A percentile compares a stretch with the other conserved stretches of the same genome.
phyloP scores from a whole-genome alignment of 1,140 invertebrate genomes.

The Nephotettix cincticeps region DNA sequence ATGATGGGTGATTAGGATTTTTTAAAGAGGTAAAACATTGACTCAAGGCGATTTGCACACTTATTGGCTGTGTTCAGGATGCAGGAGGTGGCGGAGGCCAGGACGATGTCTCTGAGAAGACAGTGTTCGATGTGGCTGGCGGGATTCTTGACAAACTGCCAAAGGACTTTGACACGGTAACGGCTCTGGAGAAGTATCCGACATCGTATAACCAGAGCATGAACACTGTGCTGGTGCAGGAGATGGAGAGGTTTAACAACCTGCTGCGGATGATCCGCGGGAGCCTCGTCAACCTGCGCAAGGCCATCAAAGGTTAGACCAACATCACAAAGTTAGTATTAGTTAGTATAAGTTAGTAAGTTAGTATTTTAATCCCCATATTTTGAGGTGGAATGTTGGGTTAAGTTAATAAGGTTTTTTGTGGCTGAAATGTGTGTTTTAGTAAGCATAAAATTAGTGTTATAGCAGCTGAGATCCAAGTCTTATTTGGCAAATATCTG shows the following conservation, averaged over 20 bases:
- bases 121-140: conserved; percentile 66
- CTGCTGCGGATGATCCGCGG: conserved; percentile 69
- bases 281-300: conserved; percentile 78
- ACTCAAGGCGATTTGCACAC: no score
- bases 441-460: no score
- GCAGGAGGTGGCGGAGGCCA: conserved; percentile 43
- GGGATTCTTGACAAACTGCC: conserved; percentile 76
- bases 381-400: no score
- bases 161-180: conserved; percentile 66
- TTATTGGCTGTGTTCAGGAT: conserved; percentile 41
- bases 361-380: no score
- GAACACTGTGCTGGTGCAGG: conserved; percentile 92
- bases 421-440: no score
- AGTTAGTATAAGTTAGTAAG: no score
- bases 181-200: conserved; percentile 70
- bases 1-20: no score
- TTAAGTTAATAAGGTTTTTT: no score
- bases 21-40: no score
- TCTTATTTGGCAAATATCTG: no score
- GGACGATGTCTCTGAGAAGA: conserved; percentile 61
- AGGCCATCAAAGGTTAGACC: conserved; percentile 86
- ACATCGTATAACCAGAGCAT: conserved; percentile 82
- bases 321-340: no score
- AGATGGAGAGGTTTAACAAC: conserved; percentile 88
- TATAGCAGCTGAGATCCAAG: no score